These are phyloP conservation scores for Grus americana DNA, from an alignment of 2,113 vertebrate genomes.

Conservation along the genomic window DNA sequence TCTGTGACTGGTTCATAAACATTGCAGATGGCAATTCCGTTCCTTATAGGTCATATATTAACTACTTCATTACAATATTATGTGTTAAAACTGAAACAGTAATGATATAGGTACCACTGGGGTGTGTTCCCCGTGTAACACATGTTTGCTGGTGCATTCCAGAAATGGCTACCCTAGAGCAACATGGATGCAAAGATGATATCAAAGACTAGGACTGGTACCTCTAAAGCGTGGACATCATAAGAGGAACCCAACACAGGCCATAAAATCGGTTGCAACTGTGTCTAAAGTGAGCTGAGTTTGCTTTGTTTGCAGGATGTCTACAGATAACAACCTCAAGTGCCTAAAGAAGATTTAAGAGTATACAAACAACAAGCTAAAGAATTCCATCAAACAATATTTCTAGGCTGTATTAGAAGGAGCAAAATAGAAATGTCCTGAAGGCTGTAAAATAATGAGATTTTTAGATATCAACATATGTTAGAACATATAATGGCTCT, in stretches of 20 bases:
- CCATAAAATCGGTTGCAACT: not conserved
- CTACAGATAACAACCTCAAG: not conserved
- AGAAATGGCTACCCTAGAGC: not conserved
- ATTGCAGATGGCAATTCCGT: not conserved
- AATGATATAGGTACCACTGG: not conserved
- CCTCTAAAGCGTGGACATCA: not conserved
- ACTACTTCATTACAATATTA: not conserved
- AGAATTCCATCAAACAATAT: not conserved
- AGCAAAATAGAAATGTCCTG: not conserved
- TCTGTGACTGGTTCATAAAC: not conserved
- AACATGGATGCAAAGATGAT: not conserved
- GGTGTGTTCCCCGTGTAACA: not conserved
- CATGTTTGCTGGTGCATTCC: not conserved
- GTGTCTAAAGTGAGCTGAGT: not conserved
- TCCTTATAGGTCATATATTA: not conserved
- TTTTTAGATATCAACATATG: conserved; percentile 12
- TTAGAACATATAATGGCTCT: not conserved
- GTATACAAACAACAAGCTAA: not conserved
- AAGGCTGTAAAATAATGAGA: not conserved
- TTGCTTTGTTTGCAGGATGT: not conserved
- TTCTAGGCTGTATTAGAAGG: not conserved
- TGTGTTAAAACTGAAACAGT: not conserved
- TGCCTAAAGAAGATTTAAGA: not conserved
- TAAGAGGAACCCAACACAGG: not conserved
- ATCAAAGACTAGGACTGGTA: not conserved